Percentiles rank a stretch among this genome's conserved stretches.
phyloP scores from a whole-genome alignment of 2,113 vertebrate genomes.

The Rousettus leschenaultii region DNA sequence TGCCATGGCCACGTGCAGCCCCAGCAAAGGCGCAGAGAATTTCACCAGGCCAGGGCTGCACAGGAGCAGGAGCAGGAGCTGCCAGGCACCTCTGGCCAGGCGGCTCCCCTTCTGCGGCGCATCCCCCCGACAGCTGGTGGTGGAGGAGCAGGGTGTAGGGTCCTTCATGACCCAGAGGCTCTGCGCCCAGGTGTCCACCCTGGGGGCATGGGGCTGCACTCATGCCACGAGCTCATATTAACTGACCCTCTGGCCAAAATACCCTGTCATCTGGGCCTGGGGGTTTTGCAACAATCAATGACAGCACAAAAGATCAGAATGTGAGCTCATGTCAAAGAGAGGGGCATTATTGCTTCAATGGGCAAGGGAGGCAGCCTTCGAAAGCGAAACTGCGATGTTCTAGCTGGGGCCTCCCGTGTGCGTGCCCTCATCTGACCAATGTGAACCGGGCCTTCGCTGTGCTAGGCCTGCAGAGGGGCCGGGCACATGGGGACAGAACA shows the following conservation, averaged over 20 bases:
- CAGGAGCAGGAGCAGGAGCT: neutral
- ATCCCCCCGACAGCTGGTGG: neutral
- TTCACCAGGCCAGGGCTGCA: neutral
- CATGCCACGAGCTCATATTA: neutral
- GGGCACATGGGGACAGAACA: neutral
- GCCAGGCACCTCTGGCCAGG: neutral
- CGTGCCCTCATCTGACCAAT: neutral
- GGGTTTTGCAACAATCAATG: neutral
- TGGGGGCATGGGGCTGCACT: neutral
- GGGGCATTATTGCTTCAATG: neutral
- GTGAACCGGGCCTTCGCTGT: neutral
- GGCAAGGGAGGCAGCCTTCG: neutral
- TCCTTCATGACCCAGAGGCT: neutral
- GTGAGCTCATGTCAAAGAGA: neutral
- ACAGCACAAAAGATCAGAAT: neutral
- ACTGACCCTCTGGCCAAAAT: neutral
- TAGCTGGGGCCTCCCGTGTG: too few species aligned
- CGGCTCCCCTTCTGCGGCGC: rapidly evolving
- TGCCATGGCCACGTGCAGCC: neutral
- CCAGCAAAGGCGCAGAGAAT: neutral
- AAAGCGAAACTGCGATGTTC: neutral
- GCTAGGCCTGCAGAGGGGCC: neutral
- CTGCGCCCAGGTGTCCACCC: neutral
- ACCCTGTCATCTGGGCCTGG: neutral
- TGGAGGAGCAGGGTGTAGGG: too few species aligned